Percentiles rank a stretch among this genome's conserved stretches.
Evolutionary conservation across 2,797 vertebrate genomes (phyloP).

Genomic region (Amazona finschi): DNA sequence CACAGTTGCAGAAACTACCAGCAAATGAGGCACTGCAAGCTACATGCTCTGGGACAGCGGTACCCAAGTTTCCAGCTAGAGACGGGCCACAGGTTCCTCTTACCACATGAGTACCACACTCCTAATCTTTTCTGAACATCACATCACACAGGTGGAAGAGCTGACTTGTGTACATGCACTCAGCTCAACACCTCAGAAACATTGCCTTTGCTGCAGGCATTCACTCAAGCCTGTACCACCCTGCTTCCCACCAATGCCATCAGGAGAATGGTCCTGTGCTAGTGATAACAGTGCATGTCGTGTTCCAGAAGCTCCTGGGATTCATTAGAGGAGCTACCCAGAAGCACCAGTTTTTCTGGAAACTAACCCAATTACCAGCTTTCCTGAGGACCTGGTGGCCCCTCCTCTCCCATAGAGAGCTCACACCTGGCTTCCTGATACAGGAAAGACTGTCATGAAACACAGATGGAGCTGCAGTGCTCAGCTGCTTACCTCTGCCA

Average conservation of each 20-base stretch:
- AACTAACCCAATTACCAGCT: not conserved
- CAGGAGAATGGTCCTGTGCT: not conserved
- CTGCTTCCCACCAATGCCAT: not conserved
- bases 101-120: not conserved
- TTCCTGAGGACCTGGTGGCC: not conserved
- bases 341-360: not conserved
- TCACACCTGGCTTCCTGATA: not conserved
- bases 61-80: not conserved
- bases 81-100: not conserved
- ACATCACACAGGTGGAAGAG: not conserved
- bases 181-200: not conserved
- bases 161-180: not conserved
- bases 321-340: not conserved
- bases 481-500: not conserved
- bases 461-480: not conserved
- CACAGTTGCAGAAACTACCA: not conserved
- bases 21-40: not conserved
- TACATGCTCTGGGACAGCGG: accelerated
- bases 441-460: not conserved
- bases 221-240: not conserved
- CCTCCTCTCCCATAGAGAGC: not conserved
- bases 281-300: not conserved
- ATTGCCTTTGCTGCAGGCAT: not conserved
- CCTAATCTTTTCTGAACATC: not conserved
- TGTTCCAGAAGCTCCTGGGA: not conserved